phyloP scores from a whole-genome alignment of 1,140 invertebrate genomes.

The Nephila pilipes region DNA sequence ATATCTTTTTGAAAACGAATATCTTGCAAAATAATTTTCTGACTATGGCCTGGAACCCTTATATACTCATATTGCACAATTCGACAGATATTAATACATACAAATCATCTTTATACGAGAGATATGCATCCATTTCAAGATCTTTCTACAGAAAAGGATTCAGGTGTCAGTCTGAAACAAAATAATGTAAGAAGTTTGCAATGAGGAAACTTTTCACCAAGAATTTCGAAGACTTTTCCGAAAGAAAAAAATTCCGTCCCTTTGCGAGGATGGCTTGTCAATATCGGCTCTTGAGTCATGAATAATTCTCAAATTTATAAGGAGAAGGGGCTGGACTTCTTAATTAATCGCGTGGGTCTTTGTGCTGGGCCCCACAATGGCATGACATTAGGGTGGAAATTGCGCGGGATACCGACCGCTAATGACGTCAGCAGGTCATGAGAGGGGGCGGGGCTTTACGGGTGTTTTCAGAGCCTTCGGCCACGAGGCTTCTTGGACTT shows the following conservation, averaged over 20 bases:
- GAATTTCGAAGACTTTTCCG: not conserved
- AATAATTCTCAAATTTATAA: conserved; percentile 51
- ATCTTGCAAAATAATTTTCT: too few relatives aligned
- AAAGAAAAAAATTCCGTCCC: not conserved
- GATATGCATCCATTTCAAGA: not conserved
- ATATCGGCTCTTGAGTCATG: conserved; percentile 27
- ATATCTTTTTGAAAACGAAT: too few relatives aligned
- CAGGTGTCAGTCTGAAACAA: too few relatives aligned
- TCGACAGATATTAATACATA: too few relatives aligned
- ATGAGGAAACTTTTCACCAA: not conserved
- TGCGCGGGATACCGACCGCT: conserved; percentile 8
- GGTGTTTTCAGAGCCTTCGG: conserved; percentile 25
- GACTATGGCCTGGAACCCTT: too few relatives aligned
- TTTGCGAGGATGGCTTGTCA: not conserved
- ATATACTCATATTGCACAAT: too few relatives aligned
- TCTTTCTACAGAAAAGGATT: not conserved
- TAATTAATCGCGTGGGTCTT: conserved; percentile 62
- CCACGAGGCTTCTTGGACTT: not conserved
- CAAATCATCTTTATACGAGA: too few relatives aligned
- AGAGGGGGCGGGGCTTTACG: conserved; percentile 6
- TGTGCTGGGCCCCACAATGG: conserved; percentile 46
- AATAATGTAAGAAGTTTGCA: too few relatives aligned
- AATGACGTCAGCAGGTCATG: conserved; percentile 66
- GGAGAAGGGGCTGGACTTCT: conserved; percentile 25
- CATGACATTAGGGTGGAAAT: conserved; percentile 24